Evolutionary conservation across 2,888 invertebrate species (phyloP).

Genomic region (Gymnocheta viridis): DNA sequence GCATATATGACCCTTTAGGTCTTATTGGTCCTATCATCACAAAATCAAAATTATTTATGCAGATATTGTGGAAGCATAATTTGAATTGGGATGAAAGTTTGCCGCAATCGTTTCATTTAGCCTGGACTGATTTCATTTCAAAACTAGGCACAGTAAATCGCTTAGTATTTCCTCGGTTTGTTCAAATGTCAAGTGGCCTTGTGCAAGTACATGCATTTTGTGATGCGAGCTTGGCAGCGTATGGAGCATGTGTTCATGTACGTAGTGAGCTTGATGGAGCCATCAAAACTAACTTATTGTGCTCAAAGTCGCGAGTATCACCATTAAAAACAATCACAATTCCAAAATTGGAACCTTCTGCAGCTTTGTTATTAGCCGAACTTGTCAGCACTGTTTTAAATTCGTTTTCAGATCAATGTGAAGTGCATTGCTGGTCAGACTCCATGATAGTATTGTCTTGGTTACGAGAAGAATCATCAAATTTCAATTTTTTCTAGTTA

Average conservation of each 20-base stretch:
- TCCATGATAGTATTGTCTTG: conserved; percentile 57
- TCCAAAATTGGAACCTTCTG: conserved; percentile 65
- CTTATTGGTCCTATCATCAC: conserved; percentile 54
- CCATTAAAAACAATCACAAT: conserved; percentile 53
- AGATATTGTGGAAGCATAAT: conserved; percentile 41
- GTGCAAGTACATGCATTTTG: background rate
- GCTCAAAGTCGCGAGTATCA: conserved; percentile 40
- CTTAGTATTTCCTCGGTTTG: background rate
- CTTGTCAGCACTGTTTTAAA: background rate
- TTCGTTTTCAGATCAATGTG: background rate
- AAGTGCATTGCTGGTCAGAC: conserved; percentile 60
- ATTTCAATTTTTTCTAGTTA: background rate
- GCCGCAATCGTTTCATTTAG: background rate
- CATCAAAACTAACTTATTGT: background rate
- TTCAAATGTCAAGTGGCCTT: background rate
- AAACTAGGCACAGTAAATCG: background rate
- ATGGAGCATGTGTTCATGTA: background rate
- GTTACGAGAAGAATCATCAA: conserved; percentile 56
- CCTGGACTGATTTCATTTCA: background rate
- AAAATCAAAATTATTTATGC: conserved; percentile 50
- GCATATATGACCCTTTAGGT: conserved; percentile 46
- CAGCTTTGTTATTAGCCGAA: conserved; percentile 25
- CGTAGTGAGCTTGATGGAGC: background rate
- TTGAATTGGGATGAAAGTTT: conserved; percentile 48
- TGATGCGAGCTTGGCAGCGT: background rate